A percentile compares a stretch with the other conserved stretches of the same genome.
Evolutionary conservation across 2,113 vertebrate genomes (phyloP).

Genomic region (Prietella phreatophila): DNA sequence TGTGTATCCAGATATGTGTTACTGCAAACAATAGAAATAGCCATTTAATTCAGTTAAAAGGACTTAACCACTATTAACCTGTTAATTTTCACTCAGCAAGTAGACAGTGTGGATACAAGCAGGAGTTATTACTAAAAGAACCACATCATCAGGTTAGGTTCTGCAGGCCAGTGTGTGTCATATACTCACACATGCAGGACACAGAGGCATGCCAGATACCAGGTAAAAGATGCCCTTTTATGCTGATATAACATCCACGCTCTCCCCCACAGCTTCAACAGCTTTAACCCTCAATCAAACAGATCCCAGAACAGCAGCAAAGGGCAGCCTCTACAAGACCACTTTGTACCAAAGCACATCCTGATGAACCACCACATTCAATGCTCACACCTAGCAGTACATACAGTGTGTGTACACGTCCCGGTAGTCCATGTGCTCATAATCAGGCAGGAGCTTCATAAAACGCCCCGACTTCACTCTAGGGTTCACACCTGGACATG

Average conservation of each 20-base stretch:
- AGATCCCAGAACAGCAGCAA: conserved; percentile 28
- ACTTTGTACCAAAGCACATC: conserved; percentile 15
- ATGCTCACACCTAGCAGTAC: conserved; percentile 68
- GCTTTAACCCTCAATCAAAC: not conserved
- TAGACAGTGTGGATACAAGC: conserved; percentile 29
- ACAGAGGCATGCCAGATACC: conserved; percentile 14
- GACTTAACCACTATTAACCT: not conserved
- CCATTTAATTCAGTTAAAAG: not conserved
- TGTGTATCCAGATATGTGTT: not conserved
- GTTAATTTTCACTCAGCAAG: not conserved
- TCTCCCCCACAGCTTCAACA: not conserved
- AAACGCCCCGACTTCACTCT: conserved; percentile 90
- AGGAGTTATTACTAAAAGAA: not conserved
- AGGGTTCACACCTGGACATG: conserved; percentile 88
- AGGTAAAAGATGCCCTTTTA: conserved; percentile 19
- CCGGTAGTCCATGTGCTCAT: conserved; percentile 90
- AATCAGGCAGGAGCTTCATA: conserved; percentile 92
- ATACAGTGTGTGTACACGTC: conserved; percentile 90
- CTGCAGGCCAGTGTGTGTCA: not conserved
- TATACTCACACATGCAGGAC: conserved; percentile 41
- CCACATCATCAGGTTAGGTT: conserved; percentile 33
- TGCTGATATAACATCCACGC: not conserved
- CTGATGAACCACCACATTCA: conserved; percentile 32
- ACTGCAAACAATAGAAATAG: not conserved
- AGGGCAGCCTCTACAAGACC: conserved; percentile 2